Conservation (phyloP, 1,140 invertebrate genomes). For the Ridgeia piscesae region DNA sequence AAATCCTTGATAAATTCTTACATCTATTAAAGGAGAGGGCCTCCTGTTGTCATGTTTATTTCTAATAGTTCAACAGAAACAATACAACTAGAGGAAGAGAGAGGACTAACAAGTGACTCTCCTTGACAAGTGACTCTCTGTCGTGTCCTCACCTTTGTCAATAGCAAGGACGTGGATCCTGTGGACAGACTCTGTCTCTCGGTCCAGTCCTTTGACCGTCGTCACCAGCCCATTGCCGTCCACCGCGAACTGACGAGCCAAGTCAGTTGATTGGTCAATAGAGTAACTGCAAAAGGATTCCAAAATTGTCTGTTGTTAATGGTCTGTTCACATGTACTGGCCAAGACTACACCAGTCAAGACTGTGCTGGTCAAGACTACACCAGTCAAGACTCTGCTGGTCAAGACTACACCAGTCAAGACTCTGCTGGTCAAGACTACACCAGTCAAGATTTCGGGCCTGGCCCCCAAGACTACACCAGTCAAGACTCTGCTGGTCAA, state of each 20-base stretch:
- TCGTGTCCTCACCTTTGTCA: slow-evolving; percentile 17
- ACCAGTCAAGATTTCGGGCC: no score
- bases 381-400: no score
- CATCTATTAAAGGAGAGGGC: no score
- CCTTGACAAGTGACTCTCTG: no score
- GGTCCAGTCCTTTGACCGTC: slow-evolving; percentile 19
- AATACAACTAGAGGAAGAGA: neutral
- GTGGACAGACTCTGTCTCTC: slow-evolving; percentile 15
- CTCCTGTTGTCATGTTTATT: no score
- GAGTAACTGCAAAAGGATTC: neutral
- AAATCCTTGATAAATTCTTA: no score
- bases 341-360: no score
- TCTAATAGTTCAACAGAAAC: neutral
- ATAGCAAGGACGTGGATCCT: slow-evolving; percentile 27
- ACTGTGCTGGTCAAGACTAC: no score
- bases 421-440: no score
- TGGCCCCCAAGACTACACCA: no score
- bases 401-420: no score
- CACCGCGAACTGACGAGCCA: slow-evolving; percentile 23
- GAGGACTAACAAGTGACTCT: neutral
- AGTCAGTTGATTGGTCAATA: slow-evolving; percentile 19
- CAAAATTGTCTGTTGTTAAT: neutral
- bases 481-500: no score
- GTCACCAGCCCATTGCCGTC: slow-evolving; percentile 27
- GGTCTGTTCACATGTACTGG: neutral